Evolutionary conservation across 1,140 invertebrate genomes (phyloP), one percentile per base, ranked within the genome.

Genomic region (Onthophagus taurus): DNA sequence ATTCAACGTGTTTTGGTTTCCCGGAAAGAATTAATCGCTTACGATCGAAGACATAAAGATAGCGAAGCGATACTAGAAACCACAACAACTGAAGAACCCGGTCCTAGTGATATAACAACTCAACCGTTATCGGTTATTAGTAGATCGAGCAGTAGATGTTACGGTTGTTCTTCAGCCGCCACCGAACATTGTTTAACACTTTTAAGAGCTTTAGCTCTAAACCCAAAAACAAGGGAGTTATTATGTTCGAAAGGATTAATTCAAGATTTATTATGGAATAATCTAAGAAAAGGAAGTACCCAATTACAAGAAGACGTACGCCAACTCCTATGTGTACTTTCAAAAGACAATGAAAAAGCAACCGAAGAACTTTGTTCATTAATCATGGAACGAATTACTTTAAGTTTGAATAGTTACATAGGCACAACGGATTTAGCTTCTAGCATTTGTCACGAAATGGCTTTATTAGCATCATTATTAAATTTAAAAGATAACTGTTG

Each of bases 401-500:
- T 85, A 42, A 81, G 82, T 6, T 60, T 89, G 1, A 73, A 78
- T 55, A 83, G 83, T 11, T 53, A 60, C 33, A 45, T 54, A 4
- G 58, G 50, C 35, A 56, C 49, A 45, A 75, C 79, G 5, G 85
- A 88, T 58, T 60, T 88, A 55, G 83, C 85, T 56, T 70, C 83
- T 47, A 75, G 88, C 42, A 75, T 89, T 43, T 66, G 90, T 29
- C 83, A 91, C 61, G 89, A 93, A 67, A 90, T 98, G 60, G 76
- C 89, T 3, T 63, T 98, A 2, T 66, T 97, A 17, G 85, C 89
- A 0, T 83, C 84, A 1, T 73, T 94, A 6, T 78, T 96, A 0
- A 83, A 91, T 51, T 89, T 91, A 50, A 87, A 96, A 58, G 93
- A 97, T 55, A 79, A 84, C 0, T 97, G 92, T 63, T 97, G 93